These are phyloP conservation scores for Fulmarus glacialis DNA, from an alignment of 2,113 vertebrate species.

Conservation along the genomic window DNA sequence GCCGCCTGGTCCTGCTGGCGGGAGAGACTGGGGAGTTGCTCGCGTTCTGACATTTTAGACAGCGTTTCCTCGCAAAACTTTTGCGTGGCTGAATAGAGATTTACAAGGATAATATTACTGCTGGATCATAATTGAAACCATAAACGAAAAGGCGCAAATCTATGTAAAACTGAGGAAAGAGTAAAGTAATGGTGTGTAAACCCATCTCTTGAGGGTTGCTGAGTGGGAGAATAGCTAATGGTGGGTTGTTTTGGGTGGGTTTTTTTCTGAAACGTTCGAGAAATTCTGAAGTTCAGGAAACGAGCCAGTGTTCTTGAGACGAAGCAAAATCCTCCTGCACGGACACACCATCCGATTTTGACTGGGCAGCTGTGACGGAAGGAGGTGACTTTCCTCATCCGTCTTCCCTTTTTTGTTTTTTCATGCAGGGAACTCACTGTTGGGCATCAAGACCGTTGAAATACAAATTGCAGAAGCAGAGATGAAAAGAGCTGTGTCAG, in stretches of 20 bases:
- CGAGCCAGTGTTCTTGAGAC: neutral
- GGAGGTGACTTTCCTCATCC: neutral
- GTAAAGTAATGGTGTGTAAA: neutral
- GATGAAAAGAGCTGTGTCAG: neutral
- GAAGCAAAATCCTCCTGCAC: rapidly evolving
- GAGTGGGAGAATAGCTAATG: neutral
- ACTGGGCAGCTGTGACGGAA: neutral
- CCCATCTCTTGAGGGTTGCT: neutral
- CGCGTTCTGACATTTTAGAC: rapidly evolving
- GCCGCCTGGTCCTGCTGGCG: rapidly evolving
- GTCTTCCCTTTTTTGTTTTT: neutral
- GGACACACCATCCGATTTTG: rapidly evolving
- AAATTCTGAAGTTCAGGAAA: neutral
- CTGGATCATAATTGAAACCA: rapidly evolving
- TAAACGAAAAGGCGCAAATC: neutral
- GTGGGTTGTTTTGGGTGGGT: neutral
- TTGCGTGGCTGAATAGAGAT: rapidly evolving
- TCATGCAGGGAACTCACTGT: neutral
- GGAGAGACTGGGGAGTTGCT: neutral
- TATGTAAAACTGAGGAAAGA: neutral
- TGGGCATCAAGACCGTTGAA: neutral
- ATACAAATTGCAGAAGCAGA: neutral
- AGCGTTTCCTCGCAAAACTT: neutral
- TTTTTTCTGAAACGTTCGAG: neutral
- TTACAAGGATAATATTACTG: rapidly evolving